Base-by-base conservation (phyloP, 2,797 vertebrate genomes). In the Mus minutoides region DNA sequence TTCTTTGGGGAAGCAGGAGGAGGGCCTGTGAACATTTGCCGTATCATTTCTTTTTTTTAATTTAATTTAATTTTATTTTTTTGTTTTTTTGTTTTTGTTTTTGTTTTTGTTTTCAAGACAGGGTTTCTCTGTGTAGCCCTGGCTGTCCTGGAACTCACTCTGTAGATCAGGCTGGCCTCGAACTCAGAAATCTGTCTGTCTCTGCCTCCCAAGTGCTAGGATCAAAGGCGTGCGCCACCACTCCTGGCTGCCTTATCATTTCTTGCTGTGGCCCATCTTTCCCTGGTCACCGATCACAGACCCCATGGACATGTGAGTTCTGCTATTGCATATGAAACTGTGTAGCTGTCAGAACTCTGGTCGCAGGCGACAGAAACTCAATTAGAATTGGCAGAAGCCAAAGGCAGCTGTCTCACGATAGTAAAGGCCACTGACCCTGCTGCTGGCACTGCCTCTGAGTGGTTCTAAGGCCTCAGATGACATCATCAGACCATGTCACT, bases 301-400 rank as follows among this genome's bases (percentile, higher is more conserved):
- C 21, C 46, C 78, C 43, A 46, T 9, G 77, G 96, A 83, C 34
- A 4, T 40, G n/a, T 7, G 56, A 46, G 73, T 31, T 96, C 89
- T 90, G 0, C 16, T 31, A 24, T 37, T 56, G 54, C 54, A 22
- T 21, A 17, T 0, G 8, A 88, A 92, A 46, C 71, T 73, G 58
- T 92, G 80, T 62, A 90, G 79, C 82, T 67, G 46, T 90, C 82
- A 82, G 83, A 34, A 79, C 78, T 85, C 86, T 58, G 80, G 90
- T 83, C 14, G 43, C 58, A 91, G 93, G 92, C 37, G 92, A 92
- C 83, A 92, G 94, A 95, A 95, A 80, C 43, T 69, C 95, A 92
- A 67, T 94, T 96, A 79, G 88, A 97, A 95, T 37, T 64, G 94
- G 58, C 94, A 91, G 54, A 52, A 96, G 56, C 52, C 58, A 96